Evolutionary conservation across 2,113 vertebrate species (phyloP).

Genomic region (Sylvietta virens): DNA sequence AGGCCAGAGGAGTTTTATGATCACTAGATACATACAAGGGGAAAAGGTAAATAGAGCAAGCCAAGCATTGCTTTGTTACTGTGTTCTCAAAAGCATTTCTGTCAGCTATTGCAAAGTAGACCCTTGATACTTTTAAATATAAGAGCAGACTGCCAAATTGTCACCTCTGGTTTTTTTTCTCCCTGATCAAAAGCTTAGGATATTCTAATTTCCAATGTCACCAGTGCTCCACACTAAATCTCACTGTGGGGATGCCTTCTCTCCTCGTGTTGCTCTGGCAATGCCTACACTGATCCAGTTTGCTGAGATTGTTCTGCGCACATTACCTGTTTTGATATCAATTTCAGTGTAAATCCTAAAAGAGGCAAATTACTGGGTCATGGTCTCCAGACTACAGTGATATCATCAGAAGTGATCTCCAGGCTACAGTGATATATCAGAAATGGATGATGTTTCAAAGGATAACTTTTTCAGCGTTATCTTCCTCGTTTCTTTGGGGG

Average conservation of each 20-base stretch:
- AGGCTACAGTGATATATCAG: background rate
- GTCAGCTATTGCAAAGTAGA: background rate
- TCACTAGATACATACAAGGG: background rate
- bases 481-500: background rate
- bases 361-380: background rate
- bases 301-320: background rate
- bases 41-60: background rate
- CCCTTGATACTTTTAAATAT: background rate
- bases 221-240: background rate
- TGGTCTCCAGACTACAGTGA: background rate
- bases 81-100: background rate
- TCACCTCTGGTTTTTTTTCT: background rate
- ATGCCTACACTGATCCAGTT: background rate
- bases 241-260: background rate
- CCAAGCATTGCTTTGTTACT: background rate
- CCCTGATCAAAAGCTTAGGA: background rate
- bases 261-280: background rate
- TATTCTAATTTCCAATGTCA: background rate
- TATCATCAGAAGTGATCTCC: background rate
- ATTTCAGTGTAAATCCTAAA: background rate
- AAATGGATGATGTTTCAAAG: background rate
- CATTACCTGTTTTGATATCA: background rate
- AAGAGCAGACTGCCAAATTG: background rate
- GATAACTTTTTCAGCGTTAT: background rate
- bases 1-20: background rate